phyloP scores from a whole-genome alignment of 2,113 vertebrate species.

The Dromas ardeola region DNA sequence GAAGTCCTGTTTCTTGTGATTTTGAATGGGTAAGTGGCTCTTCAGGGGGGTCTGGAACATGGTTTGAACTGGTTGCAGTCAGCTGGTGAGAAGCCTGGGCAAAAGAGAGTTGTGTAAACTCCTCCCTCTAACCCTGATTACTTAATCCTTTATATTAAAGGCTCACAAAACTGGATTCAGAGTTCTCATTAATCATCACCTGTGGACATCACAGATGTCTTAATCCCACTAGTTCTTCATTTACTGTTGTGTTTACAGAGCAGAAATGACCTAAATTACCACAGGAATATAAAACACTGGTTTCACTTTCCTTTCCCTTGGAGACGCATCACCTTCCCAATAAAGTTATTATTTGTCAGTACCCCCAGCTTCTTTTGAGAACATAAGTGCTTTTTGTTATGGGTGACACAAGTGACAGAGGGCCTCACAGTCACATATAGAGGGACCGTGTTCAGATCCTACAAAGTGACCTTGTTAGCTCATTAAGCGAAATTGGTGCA shows the following conservation, averaged over 20 bases:
- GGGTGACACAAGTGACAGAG: conserved; percentile 20
- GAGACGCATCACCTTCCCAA: conserved; percentile 3
- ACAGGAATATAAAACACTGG: background rate
- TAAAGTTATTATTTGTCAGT: background rate
- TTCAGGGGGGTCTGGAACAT: background rate
- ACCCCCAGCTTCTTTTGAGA: background rate
- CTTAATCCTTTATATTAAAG: background rate
- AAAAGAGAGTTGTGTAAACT: background rate
- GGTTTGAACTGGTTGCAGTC: background rate
- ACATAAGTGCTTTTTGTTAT: conserved; percentile 26
- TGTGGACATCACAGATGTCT: conserved; percentile 7
- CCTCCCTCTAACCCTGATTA: background rate
- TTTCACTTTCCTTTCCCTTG: conserved; percentile 23
- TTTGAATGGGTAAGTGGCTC: background rate
- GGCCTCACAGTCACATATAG: conserved; percentile 2
- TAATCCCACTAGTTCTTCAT: conserved; percentile 25
- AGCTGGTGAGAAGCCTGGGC: background rate
- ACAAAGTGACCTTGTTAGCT: conserved; percentile 48
- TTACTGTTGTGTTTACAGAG: conserved; percentile 23
- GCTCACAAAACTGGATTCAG: background rate
- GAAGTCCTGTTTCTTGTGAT: background rate
- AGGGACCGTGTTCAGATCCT: background rate
- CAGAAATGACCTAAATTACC: background rate
- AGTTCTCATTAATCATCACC: conserved; percentile 40
- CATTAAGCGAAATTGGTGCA: conserved; percentile 6